Conservation (phyloP, 2,113 vertebrate species). For the Pelobates fuscus region DNA sequence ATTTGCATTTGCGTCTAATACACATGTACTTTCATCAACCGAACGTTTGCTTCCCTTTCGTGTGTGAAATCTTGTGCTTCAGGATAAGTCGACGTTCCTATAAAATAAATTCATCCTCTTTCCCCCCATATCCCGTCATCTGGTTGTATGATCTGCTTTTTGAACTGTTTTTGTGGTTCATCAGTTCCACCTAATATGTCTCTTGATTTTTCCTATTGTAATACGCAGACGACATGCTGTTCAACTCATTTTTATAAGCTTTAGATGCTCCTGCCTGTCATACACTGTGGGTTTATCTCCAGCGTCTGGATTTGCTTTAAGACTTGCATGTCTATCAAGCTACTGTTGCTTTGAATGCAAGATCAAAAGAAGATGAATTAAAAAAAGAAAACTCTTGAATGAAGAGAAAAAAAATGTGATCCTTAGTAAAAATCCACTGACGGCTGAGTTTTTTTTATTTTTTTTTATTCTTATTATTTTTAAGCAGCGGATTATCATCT, state of each 20-base stretch:
- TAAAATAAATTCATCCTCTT: conserved; percentile 60
- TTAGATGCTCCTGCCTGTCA: conserved; percentile 86
- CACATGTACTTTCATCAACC: neutral
- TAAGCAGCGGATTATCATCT: neutral
- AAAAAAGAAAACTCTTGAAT: conserved; percentile 76
- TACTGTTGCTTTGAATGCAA: conserved; percentile 86
- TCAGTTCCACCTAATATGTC: conserved; percentile 84
- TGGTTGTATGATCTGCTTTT: conserved; percentile 82
- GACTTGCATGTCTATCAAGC: conserved; percentile 84
- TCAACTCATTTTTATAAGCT: conserved; percentile 78
- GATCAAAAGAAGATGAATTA: conserved; percentile 88
- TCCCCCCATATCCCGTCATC: conserved; percentile 62
- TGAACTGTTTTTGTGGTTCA: conserved; percentile 86
- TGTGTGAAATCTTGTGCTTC: conserved; percentile 41
- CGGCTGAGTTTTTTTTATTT: conserved; percentile 76
- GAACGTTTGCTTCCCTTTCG: neutral
- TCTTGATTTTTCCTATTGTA: conserved; percentile 85
- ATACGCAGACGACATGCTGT: conserved; percentile 79
- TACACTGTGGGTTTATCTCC: conserved; percentile 84
- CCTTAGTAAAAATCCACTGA: conserved; percentile 87
- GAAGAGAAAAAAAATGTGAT: conserved; percentile 81
- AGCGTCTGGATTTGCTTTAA: conserved; percentile 86
- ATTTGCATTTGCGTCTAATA: no score
- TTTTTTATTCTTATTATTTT: conserved; percentile 59
- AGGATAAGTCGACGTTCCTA: conserved; percentile 63